Evolutionary conservation across 2,797 vertebrate genomes (phyloP), one percentile per base, ranked within the genome.

Genomic region (Pangasius djambal): DNA sequence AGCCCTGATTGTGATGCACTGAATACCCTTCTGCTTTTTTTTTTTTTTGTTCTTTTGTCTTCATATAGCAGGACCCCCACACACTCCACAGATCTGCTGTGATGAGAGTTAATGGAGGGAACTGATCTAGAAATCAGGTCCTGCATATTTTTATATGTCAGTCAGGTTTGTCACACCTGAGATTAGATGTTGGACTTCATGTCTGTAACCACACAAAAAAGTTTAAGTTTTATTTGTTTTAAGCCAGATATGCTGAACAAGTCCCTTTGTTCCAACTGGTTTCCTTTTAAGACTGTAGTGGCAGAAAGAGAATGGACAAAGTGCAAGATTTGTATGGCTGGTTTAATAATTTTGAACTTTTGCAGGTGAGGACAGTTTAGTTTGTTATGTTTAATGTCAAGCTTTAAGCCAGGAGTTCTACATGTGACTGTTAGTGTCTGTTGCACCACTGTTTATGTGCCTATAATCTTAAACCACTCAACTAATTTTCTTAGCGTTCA

Each of bases 301-400:
- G 37, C 40, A 52, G 16, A 52, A 52, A 8, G 16, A 34, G 34
- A 44, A 67, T 34, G 44, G 34, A 44, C n/a, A 83, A 83, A 44
- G 81, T 48, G 81, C 37, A 65, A 2, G 70, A 75, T n/a, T 61
- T 40, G 48, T 57, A 69, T 84, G 59, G 34, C 16, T 57, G 31
- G 72, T 87, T 87, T 83, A 69, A 88, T 63, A 13, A n/a, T 52
- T 89, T 89, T 87, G 9, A 16, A 28, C 59, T 83, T 61, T 63
- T 61, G 57, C 5, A 25, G 31, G 22, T 34, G 52, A 34, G 28
- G 37, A 37, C n/a, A n/a, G 72, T 85, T 88, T 85, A 70, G 50
- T 89, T 86, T 67, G 34, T 69, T 48, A 72, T 83, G 44, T 75
- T 75, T 25, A 57, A 69, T 10, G 22, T 63, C 20, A 1, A 77